Evolutionary conservation across 2,888 invertebrate genomes (phyloP).

Genomic region (Melanchra persicariae): DNA sequence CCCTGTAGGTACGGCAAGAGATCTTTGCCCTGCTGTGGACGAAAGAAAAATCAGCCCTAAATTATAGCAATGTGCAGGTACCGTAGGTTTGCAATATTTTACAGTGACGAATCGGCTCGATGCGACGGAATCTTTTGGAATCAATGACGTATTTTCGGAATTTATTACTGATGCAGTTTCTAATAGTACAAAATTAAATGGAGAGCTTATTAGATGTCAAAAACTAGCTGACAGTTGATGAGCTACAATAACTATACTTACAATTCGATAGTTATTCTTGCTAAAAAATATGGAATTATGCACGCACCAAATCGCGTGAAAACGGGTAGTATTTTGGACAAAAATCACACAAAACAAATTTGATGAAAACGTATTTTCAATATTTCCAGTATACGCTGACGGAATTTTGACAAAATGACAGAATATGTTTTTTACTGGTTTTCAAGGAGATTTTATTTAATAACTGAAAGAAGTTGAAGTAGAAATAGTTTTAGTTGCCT

Average conservation of each 20-base stretch:
- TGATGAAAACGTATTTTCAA: neutral
- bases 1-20: too few relatives aligned
- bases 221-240: neutral
- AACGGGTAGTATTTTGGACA: neutral
- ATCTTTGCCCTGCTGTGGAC: too few relatives aligned
- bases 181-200: neutral
- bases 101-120: neutral
- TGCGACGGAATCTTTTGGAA: neutral
- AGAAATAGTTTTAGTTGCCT: neutral
- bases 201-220: neutral
- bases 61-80: neutral
- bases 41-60: too few relatives aligned
- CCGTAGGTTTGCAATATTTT: neutral
- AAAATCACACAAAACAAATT: neutral
- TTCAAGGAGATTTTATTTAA: constrained; percentile 2
- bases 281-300: neutral
- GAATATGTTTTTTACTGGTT: neutral
- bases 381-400: neutral
- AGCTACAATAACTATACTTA: constrained; percentile 6
- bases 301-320: constrained; percentile 6
- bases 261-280: neutral
- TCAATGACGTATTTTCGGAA: neutral
- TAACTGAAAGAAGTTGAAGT: neutral
- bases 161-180: neutral
- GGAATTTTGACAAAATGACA: constrained; percentile 6